Conservation (phyloP, 2,888 invertebrate species). For the Meandrusa payeni region DNA sequence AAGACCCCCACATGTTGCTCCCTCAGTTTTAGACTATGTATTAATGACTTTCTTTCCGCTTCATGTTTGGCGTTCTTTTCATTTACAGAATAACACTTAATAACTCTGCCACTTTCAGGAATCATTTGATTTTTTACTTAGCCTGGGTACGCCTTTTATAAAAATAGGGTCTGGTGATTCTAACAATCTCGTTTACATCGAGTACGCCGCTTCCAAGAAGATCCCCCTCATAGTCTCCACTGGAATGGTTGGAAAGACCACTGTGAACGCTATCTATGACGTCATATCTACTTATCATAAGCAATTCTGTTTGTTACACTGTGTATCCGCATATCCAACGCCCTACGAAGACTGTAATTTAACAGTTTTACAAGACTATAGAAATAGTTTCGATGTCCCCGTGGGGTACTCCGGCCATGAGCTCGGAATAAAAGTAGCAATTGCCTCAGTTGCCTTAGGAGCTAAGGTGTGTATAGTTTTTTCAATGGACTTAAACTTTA, state of each 20-base stretch:
- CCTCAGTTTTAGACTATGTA: too few relatives aligned
- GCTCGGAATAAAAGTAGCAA: slow-evolving; percentile 82
- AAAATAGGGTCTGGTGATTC: slow-evolving; percentile 94
- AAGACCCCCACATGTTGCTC: too few relatives aligned
- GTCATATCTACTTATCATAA: slow-evolving; percentile 81
- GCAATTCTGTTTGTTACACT: slow-evolving; percentile 86
- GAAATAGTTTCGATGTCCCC: slow-evolving; percentile 82
- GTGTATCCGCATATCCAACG: slow-evolving; percentile 90
- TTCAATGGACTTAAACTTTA: too few relatives aligned
- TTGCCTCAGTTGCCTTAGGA: slow-evolving; percentile 87
- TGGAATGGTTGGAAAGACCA: slow-evolving; percentile 87
- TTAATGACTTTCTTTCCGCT: too few relatives aligned
- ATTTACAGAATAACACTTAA: too few relatives aligned
- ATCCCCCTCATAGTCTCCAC: slow-evolving; percentile 88
- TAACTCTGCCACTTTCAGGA: slow-evolving; percentile 68
- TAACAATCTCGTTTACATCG: slow-evolving; percentile 86
- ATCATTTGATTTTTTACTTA: slow-evolving; percentile 84
- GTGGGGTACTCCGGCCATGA: slow-evolving; percentile 94
- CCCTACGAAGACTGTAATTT: slow-evolving; percentile 84
- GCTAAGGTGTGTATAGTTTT: slow-evolving; percentile 84
- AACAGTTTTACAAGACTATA: slow-evolving; percentile 82
- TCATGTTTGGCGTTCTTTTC: too few relatives aligned
- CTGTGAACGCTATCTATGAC: slow-evolving; percentile 83
- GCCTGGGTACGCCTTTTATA: slow-evolving; percentile 86
- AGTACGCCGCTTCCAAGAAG: slow-evolving; percentile 83